These are phyloP conservation scores for Axis porcinus DNA, from an alignment of 2,113 vertebrate species.

Conservation along the genomic window DNA sequence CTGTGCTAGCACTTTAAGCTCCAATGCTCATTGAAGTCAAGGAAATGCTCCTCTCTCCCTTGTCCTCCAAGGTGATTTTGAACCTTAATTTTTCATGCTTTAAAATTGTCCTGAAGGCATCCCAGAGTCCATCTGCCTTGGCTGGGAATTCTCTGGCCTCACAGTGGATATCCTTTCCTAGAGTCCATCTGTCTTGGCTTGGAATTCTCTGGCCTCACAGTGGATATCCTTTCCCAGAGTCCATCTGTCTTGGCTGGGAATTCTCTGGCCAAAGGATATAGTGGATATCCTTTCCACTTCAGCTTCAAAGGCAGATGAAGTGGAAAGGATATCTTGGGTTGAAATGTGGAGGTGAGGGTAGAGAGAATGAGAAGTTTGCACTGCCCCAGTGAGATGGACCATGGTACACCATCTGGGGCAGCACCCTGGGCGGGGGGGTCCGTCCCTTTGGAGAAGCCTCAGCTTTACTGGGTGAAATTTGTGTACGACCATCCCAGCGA, in stretches of 20 bases:
- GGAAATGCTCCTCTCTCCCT: not conserved
- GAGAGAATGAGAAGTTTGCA: not conserved
- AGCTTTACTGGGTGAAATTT: not conserved
- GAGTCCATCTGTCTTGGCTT: not conserved
- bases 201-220: not conserved
- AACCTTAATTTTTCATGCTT: not conserved
- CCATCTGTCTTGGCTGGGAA: not conserved
- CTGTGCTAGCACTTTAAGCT: not conserved
- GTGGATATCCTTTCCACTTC: not conserved
- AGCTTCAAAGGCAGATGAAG: not conserved
- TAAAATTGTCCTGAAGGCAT: not conserved
- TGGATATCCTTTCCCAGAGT: not conserved
- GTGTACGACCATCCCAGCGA: not conserved
- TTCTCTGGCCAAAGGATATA: not conserved
- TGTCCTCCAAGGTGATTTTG: not conserved
- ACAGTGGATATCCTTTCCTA: not conserved
- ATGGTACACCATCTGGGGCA: not conserved
- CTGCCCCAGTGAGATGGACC: not conserved
- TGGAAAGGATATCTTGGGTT: not conserved
- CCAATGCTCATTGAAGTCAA: not conserved
- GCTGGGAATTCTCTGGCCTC: not conserved
- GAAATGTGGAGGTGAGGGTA: not conserved
- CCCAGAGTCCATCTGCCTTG: not conserved
- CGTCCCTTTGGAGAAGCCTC: not conserved
- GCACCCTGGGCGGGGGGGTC: not conserved